Conservation (phyloP, 2,797 vertebrate genomes). For the Syndactyla subalaris region DNA sequence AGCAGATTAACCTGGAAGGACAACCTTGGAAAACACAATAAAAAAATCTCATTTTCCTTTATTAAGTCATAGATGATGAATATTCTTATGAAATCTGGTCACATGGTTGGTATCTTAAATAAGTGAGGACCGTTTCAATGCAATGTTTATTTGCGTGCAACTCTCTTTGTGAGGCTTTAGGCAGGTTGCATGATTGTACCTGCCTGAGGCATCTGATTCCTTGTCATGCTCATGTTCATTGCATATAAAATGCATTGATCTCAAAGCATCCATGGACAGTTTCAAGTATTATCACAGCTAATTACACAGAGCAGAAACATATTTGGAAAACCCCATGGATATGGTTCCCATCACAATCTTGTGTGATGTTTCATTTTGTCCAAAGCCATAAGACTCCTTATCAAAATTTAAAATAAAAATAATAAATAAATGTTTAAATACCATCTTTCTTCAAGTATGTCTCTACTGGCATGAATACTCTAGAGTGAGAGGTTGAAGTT, state of each 20-base stretch:
- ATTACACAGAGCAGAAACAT: background rate
- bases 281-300: background rate
- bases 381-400: background rate
- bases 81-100: background rate
- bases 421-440: background rate
- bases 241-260: background rate
- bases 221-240: background rate
- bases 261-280: background rate
- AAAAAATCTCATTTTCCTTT: background rate
- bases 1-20: background rate
- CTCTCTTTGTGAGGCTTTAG: background rate
- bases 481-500: background rate
- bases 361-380: background rate
- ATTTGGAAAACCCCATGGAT: background rate
- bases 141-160: background rate
- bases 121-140: background rate
- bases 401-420: background rate
- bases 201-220: background rate
- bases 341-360: background rate
- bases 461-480: background rate
- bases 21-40: background rate
- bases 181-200: background rate
- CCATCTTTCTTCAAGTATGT: background rate
- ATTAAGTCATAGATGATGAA: background rate
- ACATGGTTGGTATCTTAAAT: background rate